Conservation (phyloP, 1,140 invertebrate genomes). For the Lepidurus couesii region DNA sequence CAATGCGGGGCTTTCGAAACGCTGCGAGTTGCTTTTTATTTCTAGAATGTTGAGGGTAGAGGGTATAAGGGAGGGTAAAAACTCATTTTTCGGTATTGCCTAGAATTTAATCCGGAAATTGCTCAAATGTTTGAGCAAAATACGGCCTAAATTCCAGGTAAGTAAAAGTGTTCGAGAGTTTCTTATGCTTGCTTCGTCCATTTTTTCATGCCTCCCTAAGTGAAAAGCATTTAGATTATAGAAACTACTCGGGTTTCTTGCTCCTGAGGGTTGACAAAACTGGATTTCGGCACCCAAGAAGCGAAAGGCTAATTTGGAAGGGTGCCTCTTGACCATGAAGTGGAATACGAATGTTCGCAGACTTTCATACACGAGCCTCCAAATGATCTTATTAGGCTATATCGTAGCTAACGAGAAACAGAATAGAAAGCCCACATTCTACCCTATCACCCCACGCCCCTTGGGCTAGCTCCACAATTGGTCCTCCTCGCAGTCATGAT, state of each 20-base stretch:
- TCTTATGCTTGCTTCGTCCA: not conserved
- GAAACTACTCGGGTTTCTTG: no score
- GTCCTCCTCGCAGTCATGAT: not conserved
- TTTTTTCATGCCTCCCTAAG: not conserved
- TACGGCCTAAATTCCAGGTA: not conserved
- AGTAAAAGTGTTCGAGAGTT: not conserved
- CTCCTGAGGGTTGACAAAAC: no score
- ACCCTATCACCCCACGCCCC: not conserved
- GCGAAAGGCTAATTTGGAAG: no score
- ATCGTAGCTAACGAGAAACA: not conserved
- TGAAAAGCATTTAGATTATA: not conserved
- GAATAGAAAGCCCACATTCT: not conserved
- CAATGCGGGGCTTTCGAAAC: not conserved
- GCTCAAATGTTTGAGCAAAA: not conserved
- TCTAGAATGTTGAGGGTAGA: not conserved
- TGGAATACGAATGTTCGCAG: not conserved
- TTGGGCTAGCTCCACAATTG: not conserved
- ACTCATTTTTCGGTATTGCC: not conserved
- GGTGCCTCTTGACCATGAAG: not conserved
- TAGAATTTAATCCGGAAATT: not conserved
- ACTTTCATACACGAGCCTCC: not conserved
- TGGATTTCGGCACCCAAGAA: no score
- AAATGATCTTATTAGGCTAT: not conserved
- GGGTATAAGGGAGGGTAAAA: not conserved
- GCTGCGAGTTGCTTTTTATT: not conserved